phyloP scores from a whole-genome alignment of 2,797 vertebrate genomes.

The Manis crassicaudata region DNA sequence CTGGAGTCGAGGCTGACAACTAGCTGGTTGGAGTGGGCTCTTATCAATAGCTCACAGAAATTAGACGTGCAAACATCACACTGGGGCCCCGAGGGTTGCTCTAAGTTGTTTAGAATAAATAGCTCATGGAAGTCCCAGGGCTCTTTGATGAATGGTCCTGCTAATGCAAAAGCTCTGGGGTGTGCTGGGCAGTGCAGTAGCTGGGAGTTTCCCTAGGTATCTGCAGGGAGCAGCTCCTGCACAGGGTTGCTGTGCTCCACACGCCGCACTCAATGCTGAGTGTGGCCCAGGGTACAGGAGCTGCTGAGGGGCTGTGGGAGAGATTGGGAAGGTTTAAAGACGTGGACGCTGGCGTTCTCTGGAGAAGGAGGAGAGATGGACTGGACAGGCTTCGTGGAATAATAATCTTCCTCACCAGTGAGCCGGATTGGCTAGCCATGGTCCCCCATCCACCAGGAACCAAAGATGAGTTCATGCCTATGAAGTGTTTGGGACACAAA shows the following conservation, averaged over 20 bases:
- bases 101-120: constrained; percentile 86
- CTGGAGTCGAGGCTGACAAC: constrained; percentile 85
- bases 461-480: background rate
- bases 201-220: background rate
- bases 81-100: constrained; percentile 79
- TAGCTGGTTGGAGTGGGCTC: constrained; percentile 86
- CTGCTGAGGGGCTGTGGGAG: background rate
- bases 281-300: background rate
- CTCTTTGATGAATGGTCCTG: constrained; percentile 78
- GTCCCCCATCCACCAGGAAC: background rate
- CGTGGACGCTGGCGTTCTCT: background rate
- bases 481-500: background rate
- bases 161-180: background rate
- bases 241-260: background rate
- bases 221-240: background rate
- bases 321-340: background rate
- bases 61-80: constrained; percentile 85
- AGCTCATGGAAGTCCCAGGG: constrained; percentile 74
- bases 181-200: background rate
- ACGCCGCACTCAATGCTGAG: background rate
- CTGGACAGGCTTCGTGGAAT: background rate
- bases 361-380: background rate
- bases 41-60: constrained; percentile 86
- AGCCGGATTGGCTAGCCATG: background rate
- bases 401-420: background rate